Conservation (phyloP, 2,888 invertebrate species). For the Eilema caniola region DNA sequence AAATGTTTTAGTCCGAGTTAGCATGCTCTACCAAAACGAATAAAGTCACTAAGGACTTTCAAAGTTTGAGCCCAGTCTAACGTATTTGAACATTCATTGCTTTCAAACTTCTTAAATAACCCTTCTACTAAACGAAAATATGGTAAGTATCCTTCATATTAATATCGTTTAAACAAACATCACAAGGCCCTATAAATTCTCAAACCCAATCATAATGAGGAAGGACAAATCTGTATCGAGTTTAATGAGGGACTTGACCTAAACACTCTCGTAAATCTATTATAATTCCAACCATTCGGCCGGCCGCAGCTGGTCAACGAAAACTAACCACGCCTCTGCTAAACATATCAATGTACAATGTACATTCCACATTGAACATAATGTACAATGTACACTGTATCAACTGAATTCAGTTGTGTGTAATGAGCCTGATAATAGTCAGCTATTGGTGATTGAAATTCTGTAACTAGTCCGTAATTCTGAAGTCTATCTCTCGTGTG, state of each 20-base stretch:
- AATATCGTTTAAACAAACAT: background rate
- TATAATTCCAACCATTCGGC: conserved; percentile 44
- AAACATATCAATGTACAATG: conserved; percentile 44
- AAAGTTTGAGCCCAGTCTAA: no score
- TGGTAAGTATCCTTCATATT: background rate
- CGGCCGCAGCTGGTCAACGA: conserved; percentile 48
- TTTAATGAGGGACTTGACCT: conserved; percentile 39
- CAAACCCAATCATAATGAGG: conserved; percentile 20
- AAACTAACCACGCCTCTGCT: conserved; percentile 47
- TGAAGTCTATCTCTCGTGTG: background rate
- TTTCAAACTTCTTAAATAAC: no score
- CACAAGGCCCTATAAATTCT: background rate
- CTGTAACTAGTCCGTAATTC: conserved; percentile 15
- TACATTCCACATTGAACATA: conserved; percentile 31
- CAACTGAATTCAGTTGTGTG: conserved; percentile 23
- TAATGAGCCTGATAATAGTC: conserved; percentile 39
- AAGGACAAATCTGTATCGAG: conserved; percentile 29
- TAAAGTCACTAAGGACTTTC: no score
- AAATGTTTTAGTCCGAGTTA: background rate
- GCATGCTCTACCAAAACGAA: background rate
- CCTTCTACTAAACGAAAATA: no score
- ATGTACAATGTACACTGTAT: conserved; percentile 30
- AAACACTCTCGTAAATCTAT: conserved; percentile 49
- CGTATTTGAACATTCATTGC: no score
- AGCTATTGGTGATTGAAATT: conserved; percentile 24